Base-by-base conservation (phyloP, 2,797 vertebrate genomes). In the Phataginus tricuspis region DNA sequence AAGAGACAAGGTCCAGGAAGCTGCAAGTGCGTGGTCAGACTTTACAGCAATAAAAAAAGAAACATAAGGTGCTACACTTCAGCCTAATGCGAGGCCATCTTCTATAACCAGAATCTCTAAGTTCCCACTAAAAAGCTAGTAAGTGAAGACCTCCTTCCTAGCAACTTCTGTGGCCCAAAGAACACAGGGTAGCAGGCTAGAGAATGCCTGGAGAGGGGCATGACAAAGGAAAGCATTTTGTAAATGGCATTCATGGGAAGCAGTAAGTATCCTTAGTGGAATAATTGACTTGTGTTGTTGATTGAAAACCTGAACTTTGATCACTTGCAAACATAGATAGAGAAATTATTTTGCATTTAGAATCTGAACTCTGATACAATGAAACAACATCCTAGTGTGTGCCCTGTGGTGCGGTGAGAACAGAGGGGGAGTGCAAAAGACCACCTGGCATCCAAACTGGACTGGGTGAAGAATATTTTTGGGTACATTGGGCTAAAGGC, bases 291-390 rank as follows among this genome's bases (percentile, higher is more conserved):
- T 42, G 18, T 69, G 75, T 64, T 82, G 34, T 29, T 80, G 61
- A 80, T 80, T 80, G 96, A 90, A 94, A 96, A 57, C 5, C 57
- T 78, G 42, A 49, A 79, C 69, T 61, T 53, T 55, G 69, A 78
- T 89, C 83, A 49, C n/a, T 68, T 87, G 27, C 34, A 49, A 69
- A 74, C 19, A 66, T 39, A 88, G 27, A 53, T 19, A 83, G 39
- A 92, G 74, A 88, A 88, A 37, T 68, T 15, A 7, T 66, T 69
- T 78, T 85, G 2, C 37, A 66, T 1, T 72, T 53, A 27, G 25
- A 68, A 57, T 37, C 29, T 49, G 29, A 90, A 75, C 21, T 84
- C 37, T 64, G 53, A 37, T 37, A 53, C 15, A 45, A n/a, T n/a
- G 42, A 83, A 84, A 45, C 2, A 15, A 16, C 12, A 51, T 75